Evolutionary conservation across 2,113 vertebrate species (phyloP).

Genomic region (Gracilinanus agilis): DNA sequence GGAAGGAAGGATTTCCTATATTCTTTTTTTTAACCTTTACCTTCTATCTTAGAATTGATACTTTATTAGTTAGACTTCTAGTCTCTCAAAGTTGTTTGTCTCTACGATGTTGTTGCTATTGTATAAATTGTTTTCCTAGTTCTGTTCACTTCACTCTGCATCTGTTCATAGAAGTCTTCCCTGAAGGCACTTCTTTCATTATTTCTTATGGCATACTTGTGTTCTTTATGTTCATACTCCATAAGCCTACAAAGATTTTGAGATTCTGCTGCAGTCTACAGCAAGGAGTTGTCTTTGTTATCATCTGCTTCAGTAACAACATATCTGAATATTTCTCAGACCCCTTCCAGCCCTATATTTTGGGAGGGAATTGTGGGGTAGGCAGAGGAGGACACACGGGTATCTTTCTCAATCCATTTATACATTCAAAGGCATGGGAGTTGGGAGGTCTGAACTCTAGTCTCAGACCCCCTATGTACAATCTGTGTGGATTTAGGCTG

Average conservation of each 20-base stretch:
- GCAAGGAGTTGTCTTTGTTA: background rate
- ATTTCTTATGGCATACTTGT: background rate
- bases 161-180: background rate
- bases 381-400: background rate
- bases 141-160: background rate
- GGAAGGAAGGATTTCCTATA: conserved; percentile 41
- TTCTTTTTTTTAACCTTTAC: background rate
- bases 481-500: background rate
- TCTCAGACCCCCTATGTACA: background rate
- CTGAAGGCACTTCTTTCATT: background rate
- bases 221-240: background rate
- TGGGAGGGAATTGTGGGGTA: background rate
- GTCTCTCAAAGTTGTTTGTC: background rate
- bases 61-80: background rate
- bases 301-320: background rate
- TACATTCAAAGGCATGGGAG: background rate
- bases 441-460: background rate
- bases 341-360: background rate
- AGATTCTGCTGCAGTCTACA: background rate
- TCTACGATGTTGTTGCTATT: background rate
- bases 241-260: background rate
- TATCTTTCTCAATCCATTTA: background rate
- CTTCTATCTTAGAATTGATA: too few species aligned
- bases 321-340: background rate
- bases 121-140: background rate